These are phyloP conservation scores for Rhynchomys soricoides DNA, from an alignment of 2,113 vertebrate species.

Conservation along the genomic window DNA sequence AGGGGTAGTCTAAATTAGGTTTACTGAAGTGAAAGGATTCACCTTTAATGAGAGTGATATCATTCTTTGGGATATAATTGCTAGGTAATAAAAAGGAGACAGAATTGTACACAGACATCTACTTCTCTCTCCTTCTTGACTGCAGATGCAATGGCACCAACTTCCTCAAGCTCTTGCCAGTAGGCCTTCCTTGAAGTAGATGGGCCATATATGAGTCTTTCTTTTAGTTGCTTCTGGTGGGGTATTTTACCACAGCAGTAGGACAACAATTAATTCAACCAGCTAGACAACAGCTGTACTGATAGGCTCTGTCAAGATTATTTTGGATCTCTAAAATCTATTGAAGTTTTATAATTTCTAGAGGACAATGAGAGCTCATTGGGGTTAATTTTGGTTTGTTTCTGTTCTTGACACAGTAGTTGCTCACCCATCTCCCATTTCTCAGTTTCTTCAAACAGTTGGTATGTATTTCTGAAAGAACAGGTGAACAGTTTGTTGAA, in stretches of 20 bases:
- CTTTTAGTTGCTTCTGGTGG: not conserved
- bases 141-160: not conserved
- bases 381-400: not conserved
- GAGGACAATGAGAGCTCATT: not conserved
- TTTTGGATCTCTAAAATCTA: not conserved
- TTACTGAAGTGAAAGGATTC: not conserved
- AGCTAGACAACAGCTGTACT: not conserved
- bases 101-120: not conserved
- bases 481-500: not conserved
- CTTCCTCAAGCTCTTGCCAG: not conserved
- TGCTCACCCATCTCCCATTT: too few species aligned
- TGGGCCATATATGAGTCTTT: not conserved
- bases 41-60: not conserved
- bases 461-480: not conserved
- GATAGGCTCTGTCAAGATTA: not conserved
- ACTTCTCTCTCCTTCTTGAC: not conserved
- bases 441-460: not conserved
- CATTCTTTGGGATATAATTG: not conserved
- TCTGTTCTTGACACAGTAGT: not conserved
- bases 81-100: not conserved
- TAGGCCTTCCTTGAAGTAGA: not conserved
- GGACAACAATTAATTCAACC: not conserved
- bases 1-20: not conserved
- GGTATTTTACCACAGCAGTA: not conserved
- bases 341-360: not conserved